phyloP scores from a whole-genome alignment of 2,888 invertebrate species.

The Eupithecia centaureata region DNA sequence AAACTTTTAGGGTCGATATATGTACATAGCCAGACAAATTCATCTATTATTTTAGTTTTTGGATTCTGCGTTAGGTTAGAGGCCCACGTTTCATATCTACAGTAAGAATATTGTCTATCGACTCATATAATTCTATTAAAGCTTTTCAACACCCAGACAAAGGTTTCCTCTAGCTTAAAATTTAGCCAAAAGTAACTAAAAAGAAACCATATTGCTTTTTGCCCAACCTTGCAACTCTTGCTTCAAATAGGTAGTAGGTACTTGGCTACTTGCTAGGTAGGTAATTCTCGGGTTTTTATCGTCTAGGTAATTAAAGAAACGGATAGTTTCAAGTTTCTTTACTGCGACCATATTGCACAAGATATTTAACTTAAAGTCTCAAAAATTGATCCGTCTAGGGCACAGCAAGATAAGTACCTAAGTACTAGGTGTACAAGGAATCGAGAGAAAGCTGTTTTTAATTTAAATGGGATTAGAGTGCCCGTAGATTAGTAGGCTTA shows the following conservation, averaged over 20 bases:
- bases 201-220: not conserved
- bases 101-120: too few relatives aligned
- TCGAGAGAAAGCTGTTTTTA: not conserved
- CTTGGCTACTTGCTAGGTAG: constrained; percentile 1
- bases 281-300: constrained; percentile 24
- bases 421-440: too few relatives aligned
- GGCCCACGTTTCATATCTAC: not conserved
- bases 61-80: not conserved
- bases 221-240: constrained; percentile 26
- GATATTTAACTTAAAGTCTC: too few relatives aligned
- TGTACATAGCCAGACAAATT: not conserved
- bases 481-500: not conserved
- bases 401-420: too few relatives aligned
- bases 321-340: not conserved
- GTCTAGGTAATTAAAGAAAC: constrained; percentile 14
- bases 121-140: too few relatives aligned
- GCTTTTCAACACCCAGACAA: not conserved
- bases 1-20: constrained; percentile 8
- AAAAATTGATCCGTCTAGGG: too few relatives aligned
- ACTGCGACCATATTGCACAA: too few relatives aligned
- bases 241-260: constrained; percentile 14
- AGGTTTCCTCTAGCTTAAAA: not conserved
- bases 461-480: not conserved
- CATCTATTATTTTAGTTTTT: not conserved
- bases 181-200: not conserved